Conservation (phyloP, 2,113 vertebrate genomes). For the Rafetus swinhoei region DNA sequence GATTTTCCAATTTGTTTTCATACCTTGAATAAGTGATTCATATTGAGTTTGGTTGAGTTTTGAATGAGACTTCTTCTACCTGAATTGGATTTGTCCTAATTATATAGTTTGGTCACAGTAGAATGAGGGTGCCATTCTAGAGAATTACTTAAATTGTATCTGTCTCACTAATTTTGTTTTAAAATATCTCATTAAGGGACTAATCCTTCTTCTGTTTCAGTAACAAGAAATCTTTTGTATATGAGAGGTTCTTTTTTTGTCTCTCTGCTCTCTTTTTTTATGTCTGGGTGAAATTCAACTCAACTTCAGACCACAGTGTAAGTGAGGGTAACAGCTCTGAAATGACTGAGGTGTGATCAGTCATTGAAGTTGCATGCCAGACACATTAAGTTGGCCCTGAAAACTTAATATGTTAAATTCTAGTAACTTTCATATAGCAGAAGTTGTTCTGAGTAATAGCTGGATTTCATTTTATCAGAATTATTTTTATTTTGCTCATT, state of each 20-base stretch:
- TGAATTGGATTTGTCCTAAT: not conserved
- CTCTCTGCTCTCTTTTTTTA: no score
- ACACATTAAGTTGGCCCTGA: not conserved
- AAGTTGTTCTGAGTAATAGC: not conserved
- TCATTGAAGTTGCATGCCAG: not conserved
- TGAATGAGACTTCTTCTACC: not conserved
- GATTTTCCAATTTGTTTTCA: not conserved
- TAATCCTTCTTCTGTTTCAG: not conserved
- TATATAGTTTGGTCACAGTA: not conserved
- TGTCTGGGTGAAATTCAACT: fast-evolving
- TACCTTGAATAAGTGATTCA: not conserved
- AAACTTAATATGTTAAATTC: not conserved
- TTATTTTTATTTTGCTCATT: not conserved
- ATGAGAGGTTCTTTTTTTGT: not conserved
- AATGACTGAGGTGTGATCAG: not conserved
- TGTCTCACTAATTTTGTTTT: not conserved
- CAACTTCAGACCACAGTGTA: not conserved
- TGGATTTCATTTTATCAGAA: not conserved
- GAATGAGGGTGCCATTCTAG: fast-evolving
- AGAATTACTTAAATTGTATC: not conserved
- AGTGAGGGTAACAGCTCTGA: not conserved
- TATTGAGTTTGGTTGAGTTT: not conserved
- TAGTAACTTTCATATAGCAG: not conserved
- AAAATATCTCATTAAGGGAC: not conserved
- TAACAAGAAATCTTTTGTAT: not conserved